A percentile compares a stretch with the other conserved stretches of the same genome.
phyloP scores from a whole-genome alignment of 2,113 vertebrate genomes.

The Channa maculata region DNA sequence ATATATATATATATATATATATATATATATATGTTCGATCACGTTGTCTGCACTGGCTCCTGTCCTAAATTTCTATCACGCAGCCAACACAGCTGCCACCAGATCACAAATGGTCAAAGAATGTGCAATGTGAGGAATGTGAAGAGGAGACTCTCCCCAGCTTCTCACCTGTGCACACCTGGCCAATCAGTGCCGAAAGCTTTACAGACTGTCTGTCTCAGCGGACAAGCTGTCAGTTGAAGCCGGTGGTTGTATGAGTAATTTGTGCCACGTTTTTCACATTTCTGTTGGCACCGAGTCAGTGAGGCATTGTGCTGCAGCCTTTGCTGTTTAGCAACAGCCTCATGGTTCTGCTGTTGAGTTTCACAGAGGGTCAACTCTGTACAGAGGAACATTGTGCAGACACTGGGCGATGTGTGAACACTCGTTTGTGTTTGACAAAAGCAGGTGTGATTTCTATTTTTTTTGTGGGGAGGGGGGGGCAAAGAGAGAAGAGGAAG shows the following conservation, averaged over 20 bases:
- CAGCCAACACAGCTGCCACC: too few relatives aligned
- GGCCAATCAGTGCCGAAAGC: background rate
- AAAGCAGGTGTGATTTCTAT: background rate
- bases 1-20: too few relatives aligned
- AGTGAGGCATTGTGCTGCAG: background rate
- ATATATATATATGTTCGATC: background rate
- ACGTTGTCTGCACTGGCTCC: too few relatives aligned
- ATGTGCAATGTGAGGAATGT: slow-evolving; percentile 1
- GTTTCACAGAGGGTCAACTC: too few relatives aligned
- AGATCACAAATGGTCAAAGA: background rate
- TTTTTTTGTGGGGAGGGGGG: background rate
- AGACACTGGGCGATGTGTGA: background rate
- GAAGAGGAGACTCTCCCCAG: background rate
- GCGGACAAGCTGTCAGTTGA: background rate
- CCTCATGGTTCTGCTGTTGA: background rate
- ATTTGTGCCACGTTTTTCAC: background rate
- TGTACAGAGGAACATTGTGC: background rate
- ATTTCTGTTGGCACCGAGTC: background rate
- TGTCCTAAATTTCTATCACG: too few relatives aligned
- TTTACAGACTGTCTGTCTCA: background rate
- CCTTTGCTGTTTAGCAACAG: background rate
- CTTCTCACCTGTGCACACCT: background rate
- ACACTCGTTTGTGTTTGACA: background rate
- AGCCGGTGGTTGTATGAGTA: background rate
- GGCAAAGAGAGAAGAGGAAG: slow-evolving; percentile 37